Evolutionary conservation across 1,140 invertebrate genomes (phyloP), one percentile per base, ranked within the genome.

Genomic region (Rhyacophila brunnea): DNA sequence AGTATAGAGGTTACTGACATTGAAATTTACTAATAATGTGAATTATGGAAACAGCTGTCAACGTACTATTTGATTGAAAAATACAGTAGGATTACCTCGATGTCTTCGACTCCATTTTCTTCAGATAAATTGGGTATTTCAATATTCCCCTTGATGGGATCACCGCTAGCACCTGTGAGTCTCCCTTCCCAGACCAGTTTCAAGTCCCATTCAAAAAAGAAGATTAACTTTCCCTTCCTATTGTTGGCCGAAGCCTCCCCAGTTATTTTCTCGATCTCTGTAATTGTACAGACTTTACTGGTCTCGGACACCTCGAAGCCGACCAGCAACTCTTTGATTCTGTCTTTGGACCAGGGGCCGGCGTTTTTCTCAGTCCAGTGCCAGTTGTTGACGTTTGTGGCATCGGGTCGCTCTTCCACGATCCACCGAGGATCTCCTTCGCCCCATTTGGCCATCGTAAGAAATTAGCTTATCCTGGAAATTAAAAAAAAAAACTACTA

Each of bases 281-380:
- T 87, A 43, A 98, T 84, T 72, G 83, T 84, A 79, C 89, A 90
- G 59, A 79, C 68, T 40, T 77, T 66, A 54, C 71, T 78, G 54
- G 79, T 85, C 80, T 75, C 68, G 4, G 71, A 66, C 62, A 80
- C 72, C 65, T 71, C 75, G 40, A 87, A 79, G 69, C 87, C 80
- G 47, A 81, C 82, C 48, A 99, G 85, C 13, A 99, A 73, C 65
- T 92, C 87, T 70, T 91, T 91, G 10, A 99, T 72, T 64, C 92
- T 90, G 42, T 96, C 92, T 72, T 92, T 90, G 0, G 96, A 99
- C 98, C 98, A 99, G 1, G 86, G 85, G 59, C 91, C 91, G 0
- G 97, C 98, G 85, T 99, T 98, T 79, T 98, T 98, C 74, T 99
- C 98, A 1, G 95, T 98, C 97, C 97, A 99, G 73, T 99, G 97